Percentiles rank a stretch among this genome's conserved stretches.
These are phyloP conservation scores for Clarias platycephalus DNA, from an alignment of 2,797 vertebrate species.

Conservation along the genomic window DNA sequence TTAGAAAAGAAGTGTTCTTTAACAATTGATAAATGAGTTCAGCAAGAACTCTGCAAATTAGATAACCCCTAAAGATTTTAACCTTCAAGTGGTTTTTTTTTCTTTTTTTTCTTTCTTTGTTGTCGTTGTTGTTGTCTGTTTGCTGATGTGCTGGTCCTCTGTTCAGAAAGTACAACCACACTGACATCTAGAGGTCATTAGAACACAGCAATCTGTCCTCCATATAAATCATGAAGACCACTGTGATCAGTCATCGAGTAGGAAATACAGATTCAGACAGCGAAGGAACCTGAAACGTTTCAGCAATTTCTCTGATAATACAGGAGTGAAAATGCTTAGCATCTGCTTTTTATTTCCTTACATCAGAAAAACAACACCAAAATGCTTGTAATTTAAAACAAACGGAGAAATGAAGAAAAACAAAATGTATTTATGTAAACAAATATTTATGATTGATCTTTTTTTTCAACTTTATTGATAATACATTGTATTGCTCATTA, in stretches of 20 bases:
- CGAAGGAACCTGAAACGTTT: background rate
- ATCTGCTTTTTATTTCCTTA: background rate
- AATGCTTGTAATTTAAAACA: conserved; percentile 9
- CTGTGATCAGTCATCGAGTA: background rate
- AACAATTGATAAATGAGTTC: background rate
- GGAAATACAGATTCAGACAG: background rate
- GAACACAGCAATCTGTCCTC: background rate
- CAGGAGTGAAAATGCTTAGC: background rate
- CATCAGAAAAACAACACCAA: conserved; percentile 3
- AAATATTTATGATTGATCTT: conserved; percentile 32
- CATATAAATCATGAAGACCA: conserved; percentile 28
- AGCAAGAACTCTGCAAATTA: background rate
- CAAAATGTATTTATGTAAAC: conserved; percentile 53
- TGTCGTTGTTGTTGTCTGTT: no score
- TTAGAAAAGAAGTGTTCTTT: background rate
- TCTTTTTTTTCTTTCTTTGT: no score
- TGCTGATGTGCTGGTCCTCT: background rate
- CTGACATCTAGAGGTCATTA: conserved; percentile 48
- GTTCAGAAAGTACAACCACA: conserved; percentile 19
- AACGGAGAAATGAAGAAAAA: conserved; percentile 19
- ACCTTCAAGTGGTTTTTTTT: no score
- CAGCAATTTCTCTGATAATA: background rate
- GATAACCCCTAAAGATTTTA: background rate
- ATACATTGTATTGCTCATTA: conserved; percentile 61
- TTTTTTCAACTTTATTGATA: conserved; percentile 53